Base-by-base conservation (phyloP, 2,797 vertebrate species). In the Poecile montanus region DNA sequence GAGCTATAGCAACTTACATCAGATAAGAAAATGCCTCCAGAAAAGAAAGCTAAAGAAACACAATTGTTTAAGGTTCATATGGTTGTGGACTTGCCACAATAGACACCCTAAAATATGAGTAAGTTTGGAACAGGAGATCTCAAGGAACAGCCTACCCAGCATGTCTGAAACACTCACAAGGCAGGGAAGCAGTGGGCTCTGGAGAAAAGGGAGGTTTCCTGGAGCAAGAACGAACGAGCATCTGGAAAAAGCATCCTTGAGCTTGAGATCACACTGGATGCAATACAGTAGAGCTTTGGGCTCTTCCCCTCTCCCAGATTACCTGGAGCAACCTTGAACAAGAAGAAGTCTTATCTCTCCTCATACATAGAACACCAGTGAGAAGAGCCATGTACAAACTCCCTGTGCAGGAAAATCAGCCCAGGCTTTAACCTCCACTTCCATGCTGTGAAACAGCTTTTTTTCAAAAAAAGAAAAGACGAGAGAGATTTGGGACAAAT, bases 141-240 rank as follows among this genome's bases (percentile, higher is more conserved):
- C 89, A 91, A 88, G 91, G 88, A 94, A 96, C 92, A 97, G 90
- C 89, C 95, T 96, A 96, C 78, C 84, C 54, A 40, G 48, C 19
- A 92, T 53, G 44, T 81, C 78, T 90, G 73, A 73, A 87, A 67
- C 79, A 68, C 13, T 8, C 2, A 11, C n/a, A 54, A 38, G 89
- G n/a, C 27, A 45, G 32, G 63, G 87, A 4, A 93, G 63, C 12
- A 51, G 58, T 62, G 51, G 72, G 14, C 30, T 42, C 82, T 70
- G 32, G 70, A 57, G n/a, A 50, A 80, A 80, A 61, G 8, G 16
- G 27, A 68, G 25, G 11, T 36, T 70, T 89, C 44, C 18, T 63
- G 23, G 25, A 85, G 21, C 10, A 32, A 36, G 19, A 67, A 4
- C 2, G 4, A 90, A 38, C 23, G 21, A 78, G 18, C 51, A 75